phyloP scores from a whole-genome alignment of 1,140 invertebrate genomes.

The Drosophila albomicans region DNA sequence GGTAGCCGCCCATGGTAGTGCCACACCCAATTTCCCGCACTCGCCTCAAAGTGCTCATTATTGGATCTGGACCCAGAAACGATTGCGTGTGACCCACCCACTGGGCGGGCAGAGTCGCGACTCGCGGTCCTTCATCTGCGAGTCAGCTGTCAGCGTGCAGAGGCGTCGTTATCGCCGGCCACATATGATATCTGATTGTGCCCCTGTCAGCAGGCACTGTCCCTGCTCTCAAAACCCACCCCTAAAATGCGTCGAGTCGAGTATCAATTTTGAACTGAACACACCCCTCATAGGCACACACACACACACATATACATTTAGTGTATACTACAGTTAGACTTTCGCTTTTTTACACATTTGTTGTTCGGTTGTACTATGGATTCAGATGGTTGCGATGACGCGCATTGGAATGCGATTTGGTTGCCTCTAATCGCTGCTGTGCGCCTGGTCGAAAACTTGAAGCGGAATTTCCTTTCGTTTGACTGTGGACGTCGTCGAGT shows the following conservation, averaged over 20 bases:
- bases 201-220: not conserved
- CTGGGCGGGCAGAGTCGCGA: constrained; percentile 45
- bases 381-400: constrained; percentile 45
- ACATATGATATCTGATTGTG: not conserved
- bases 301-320: constrained; percentile 10
- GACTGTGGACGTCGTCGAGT: constrained; percentile 46
- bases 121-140: constrained; percentile 31
- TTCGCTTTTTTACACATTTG: constrained; percentile 58
- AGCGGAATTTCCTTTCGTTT: constrained; percentile 81
- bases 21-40: constrained; percentile 67
- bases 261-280: constrained; percentile 50
- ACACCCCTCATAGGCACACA: constrained; percentile 61
- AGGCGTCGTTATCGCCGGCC: constrained; percentile 45
- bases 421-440: constrained; percentile 16
- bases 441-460: constrained; percentile 70
- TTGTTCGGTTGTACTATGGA: not conserved
- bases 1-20: constrained; percentile 33
- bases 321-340: constrained; percentile 30
- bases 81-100: constrained; percentile 50
- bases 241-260: constrained; percentile 44
- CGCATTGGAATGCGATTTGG: constrained; percentile 49
- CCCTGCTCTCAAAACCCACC: constrained; percentile 63
- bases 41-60: constrained; percentile 57
- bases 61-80: constrained; percentile 41
- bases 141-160: constrained; percentile 57